A percentile compares a stretch with the other conserved stretches of the same genome.
Evolutionary conservation across 2,888 invertebrate species (phyloP).

Genomic region (Drosophila cognata): DNA sequence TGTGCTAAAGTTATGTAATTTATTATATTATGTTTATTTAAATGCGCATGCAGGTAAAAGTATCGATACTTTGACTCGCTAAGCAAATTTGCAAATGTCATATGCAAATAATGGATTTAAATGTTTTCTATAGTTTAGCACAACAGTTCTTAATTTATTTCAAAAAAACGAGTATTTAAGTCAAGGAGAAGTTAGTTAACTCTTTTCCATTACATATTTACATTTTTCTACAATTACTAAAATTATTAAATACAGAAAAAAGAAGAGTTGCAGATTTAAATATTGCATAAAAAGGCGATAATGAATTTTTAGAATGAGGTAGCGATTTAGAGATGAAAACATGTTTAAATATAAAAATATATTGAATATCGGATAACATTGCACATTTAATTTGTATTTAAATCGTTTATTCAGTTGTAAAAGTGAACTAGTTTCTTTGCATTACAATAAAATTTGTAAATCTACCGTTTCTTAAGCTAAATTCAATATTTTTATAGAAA

Average conservation of each 20-base stretch:
- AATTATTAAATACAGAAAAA: not conserved
- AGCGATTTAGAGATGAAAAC: not conserved
- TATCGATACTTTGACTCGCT: not conserved
- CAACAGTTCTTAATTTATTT: not conserved
- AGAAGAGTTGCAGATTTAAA: not conserved
- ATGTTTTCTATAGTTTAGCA: not conserved
- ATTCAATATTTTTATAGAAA: slow-evolving; percentile 38
- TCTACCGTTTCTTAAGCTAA: slow-evolving; percentile 49
- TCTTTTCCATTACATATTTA: not conserved
- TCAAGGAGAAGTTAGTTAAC: not conserved
- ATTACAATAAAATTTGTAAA: slow-evolving; percentile 69
- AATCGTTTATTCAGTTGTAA: slow-evolving; percentile 42
- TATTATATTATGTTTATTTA: not conserved
- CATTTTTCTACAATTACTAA: not conserved
- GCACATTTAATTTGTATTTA: not conserved
- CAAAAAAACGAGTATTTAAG: no score
- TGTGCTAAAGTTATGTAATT: not conserved
- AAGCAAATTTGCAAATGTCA: not conserved
- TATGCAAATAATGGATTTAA: not conserved
- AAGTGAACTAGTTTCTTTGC: slow-evolving; percentile 44
- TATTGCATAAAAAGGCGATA: not conserved
- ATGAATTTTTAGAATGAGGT: not conserved
- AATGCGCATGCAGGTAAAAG: not conserved
- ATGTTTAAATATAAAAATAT: not conserved
- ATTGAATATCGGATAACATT: not conserved